These are phyloP conservation scores for Lacanobia oleracea DNA, from an alignment of 2,888 invertebrate genomes.

Conservation along the genomic window DNA sequence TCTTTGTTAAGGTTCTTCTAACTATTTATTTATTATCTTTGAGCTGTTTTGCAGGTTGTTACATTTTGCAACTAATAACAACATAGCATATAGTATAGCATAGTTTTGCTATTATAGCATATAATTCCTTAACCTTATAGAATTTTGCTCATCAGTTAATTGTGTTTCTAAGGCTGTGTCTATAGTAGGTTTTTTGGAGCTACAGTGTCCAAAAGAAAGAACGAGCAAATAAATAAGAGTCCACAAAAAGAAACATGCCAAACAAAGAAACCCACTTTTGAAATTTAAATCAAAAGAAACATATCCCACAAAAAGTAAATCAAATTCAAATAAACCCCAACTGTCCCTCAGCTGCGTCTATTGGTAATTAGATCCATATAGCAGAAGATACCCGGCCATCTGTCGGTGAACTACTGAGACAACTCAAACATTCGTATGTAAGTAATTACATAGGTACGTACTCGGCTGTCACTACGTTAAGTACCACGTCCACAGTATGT, in stretches of 20 bases:
- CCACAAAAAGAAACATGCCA: rapidly evolving
- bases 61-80: no score
- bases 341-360: conserved; percentile 50
- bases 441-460: neutral
- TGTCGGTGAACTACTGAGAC: conserved; percentile 46
- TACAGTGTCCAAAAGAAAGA: neutral
- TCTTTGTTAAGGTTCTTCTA: neutral
- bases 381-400: conserved; percentile 57
- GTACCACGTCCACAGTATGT: conserved; percentile 5
- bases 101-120: no score
- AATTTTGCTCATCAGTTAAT: no score
- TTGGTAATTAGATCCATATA: conserved; percentile 64
- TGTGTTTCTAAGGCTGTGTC: no score
- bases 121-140: no score
- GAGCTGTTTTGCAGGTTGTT: no score
- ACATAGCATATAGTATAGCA: no score
- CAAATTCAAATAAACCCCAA: conserved; percentile 38
- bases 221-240: neutral
- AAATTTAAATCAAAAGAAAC: conserved; percentile 24
- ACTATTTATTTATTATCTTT: no score
- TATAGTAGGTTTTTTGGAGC: no score
- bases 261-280: neutral
- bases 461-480: neutral
- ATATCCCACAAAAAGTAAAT: conserved; percentile 13
- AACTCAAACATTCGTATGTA: conserved; percentile 44